Evolutionary conservation across 2,888 invertebrate species (phyloP).

Genomic region (Morpho deidamia): DNA sequence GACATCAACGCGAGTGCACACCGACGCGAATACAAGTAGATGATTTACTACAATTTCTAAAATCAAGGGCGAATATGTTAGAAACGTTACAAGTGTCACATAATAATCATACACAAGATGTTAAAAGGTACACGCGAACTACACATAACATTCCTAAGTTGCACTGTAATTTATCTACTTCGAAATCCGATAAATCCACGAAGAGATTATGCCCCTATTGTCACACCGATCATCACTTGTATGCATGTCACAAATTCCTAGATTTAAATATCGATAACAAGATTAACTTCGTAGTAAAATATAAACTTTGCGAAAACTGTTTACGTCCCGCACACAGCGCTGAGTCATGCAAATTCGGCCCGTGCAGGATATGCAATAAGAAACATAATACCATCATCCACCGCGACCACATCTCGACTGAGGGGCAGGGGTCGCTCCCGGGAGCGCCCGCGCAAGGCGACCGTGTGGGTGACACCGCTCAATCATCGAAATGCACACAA

Average conservation of each 20-base stretch:
- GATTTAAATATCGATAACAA: neutral
- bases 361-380: too few species aligned
- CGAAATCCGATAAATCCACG: neutral
- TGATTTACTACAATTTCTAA: too few species aligned
- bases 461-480: slow-evolving; percentile 26
- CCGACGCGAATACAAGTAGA: too few species aligned
- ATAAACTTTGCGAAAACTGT: too few species aligned
- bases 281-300: neutral
- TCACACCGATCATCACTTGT: slow-evolving; percentile 7
- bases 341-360: too few species aligned
- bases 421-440: neutral
- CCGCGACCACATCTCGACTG: neutral
- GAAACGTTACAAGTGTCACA: neutral
- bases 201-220: slow-evolving; percentile 2
- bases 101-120: neutral
- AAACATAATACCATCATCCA: too few species aligned
- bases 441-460: neutral
- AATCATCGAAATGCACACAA: slow-evolving; percentile 22
- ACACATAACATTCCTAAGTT: neutral
- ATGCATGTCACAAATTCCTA: slow-evolving; percentile 8
- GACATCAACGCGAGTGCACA: too few species aligned
- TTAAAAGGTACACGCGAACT: neutral
- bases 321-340: too few species aligned
- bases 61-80: too few species aligned
- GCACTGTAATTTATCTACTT: neutral